A percentile compares a stretch with the other conserved stretches of the same genome.
These are phyloP conservation scores for Allolobophora icterica DNA, from an alignment of 2,888 invertebrate species.

Conservation along the genomic window DNA sequence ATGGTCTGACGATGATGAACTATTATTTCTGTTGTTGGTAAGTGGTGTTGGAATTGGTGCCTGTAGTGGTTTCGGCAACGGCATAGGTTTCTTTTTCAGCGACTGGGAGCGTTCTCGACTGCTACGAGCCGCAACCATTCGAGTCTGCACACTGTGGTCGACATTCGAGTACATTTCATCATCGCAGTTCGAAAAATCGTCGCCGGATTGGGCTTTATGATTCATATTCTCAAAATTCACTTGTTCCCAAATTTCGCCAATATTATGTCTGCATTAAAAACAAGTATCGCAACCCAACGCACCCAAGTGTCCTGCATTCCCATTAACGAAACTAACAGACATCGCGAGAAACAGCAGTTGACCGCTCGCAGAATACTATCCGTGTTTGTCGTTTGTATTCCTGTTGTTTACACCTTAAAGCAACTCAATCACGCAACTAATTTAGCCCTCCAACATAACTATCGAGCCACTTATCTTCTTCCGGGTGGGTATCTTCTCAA, in stretches of 20 bases:
- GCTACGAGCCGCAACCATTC: neutral
- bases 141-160: neutral
- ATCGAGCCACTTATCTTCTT: neutral
- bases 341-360: neutral
- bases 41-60: neutral
- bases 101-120: neutral
- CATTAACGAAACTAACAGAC: neutral
- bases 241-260: neutral
- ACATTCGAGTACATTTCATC: constrained; percentile 1
- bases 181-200: neutral
- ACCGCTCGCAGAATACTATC: neutral
- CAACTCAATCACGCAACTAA: neutral
- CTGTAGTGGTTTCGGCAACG: neutral
- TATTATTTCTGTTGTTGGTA: neutral
- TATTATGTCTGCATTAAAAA: neutral
- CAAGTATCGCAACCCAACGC: neutral
- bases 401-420: neutral
- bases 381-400: neutral
- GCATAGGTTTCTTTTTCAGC: neutral
- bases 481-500: neutral
- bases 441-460: neutral
- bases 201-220: neutral
- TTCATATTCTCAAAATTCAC: neutral
- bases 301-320: neutral
- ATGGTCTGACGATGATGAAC: neutral